Conservation (phyloP, 2,888 invertebrate genomes). For the Gibbula magus region DNA sequence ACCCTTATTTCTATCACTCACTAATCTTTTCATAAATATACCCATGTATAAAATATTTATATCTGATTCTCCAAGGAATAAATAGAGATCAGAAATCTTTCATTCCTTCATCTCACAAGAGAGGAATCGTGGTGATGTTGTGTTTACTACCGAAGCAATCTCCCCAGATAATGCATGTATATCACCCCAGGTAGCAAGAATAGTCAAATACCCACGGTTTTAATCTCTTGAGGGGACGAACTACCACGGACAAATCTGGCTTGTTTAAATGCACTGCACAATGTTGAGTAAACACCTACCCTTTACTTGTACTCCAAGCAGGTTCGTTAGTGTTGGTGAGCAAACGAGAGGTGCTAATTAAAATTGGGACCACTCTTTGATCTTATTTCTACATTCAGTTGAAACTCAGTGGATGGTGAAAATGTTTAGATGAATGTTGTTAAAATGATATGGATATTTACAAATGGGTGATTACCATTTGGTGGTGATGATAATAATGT, state of each 20-base stretch:
- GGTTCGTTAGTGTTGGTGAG: slow-evolving; percentile 17
- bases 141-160: no score
- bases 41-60: no score
- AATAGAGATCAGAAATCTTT: no score
- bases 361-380: neutral
- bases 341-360: slow-evolving; percentile 18
- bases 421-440: neutral
- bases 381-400: neutral
- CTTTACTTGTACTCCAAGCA: neutral
- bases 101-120: no score
- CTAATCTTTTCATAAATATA: no score
- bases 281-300: neutral
- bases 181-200: no score
- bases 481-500: neutral
- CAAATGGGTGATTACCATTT: neutral
- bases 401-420: neutral
- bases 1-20: no score
- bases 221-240: no score
- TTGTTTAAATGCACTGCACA: slow-evolving; percentile 17
- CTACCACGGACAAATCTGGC: neutral
- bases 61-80: no score
- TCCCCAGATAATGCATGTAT: no score
- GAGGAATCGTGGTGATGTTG: no score
- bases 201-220: no score
- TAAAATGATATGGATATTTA: neutral